These are phyloP conservation scores for Dione juno DNA, from an alignment of 2,888 invertebrate species.

Conservation along the genomic window DNA sequence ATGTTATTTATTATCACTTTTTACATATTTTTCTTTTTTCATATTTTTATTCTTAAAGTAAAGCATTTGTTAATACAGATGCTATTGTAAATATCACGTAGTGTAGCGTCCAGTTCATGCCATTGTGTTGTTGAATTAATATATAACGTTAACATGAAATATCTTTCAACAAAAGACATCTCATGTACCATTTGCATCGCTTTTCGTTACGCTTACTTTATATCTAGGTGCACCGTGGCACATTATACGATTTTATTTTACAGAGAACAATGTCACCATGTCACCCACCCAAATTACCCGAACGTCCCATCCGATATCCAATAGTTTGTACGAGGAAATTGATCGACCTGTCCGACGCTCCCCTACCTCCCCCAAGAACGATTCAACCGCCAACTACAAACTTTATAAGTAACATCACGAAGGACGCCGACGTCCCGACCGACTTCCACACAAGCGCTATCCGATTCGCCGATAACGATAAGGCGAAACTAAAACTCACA, in stretches of 20 bases:
- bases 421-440: constrained; percentile 59
- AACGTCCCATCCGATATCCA: constrained; percentile 76
- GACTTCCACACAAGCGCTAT: constrained; percentile 79
- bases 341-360: constrained; percentile 75
- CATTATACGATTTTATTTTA: constrained; percentile 77
- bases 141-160: constrained; percentile 35
- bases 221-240: constrained; percentile 75
- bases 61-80: constrained; percentile 11
- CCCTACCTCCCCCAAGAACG: constrained; percentile 71
- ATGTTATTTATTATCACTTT: not conserved
- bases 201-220: constrained; percentile 53
- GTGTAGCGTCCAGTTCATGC: constrained; percentile 19
- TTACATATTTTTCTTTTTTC: not conserved
- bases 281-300: constrained; percentile 76
- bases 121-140: constrained; percentile 15
- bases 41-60: not conserved
- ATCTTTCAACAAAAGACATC: constrained; percentile 27
- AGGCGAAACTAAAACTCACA: constrained; percentile 71
- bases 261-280: constrained; percentile 79
- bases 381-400: constrained; percentile 58
- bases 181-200: constrained; percentile 24
- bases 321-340: constrained; percentile 76
- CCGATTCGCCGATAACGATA: constrained; percentile 71
- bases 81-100: constrained; percentile 36
- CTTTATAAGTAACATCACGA: constrained; percentile 75